These are phyloP conservation scores for Neodiprion pinetum DNA, from an alignment of 1,140 invertebrate species.

Conservation along the genomic window DNA sequence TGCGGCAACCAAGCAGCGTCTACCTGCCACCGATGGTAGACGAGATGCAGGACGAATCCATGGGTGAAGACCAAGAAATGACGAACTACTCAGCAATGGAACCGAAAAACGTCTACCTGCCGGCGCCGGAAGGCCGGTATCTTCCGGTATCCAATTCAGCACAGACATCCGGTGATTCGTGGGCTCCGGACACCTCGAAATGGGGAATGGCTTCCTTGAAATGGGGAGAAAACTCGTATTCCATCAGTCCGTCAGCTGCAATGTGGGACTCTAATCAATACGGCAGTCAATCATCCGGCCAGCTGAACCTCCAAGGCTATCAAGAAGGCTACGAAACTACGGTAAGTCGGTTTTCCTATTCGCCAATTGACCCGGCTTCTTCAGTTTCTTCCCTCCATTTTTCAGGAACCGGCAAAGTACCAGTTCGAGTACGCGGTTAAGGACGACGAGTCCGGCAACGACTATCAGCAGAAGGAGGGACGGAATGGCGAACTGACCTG, in stretches of 20 bases:
- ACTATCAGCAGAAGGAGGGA: background rate
- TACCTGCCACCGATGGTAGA: too few relatives aligned
- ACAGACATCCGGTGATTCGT: background rate
- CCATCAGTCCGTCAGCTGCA: background rate
- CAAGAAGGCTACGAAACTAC: background rate
- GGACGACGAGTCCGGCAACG: background rate
- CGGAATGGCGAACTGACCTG: background rate
- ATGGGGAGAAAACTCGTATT: background rate
- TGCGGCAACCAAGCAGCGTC: too few relatives aligned
- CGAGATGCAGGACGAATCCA: too few relatives aligned
- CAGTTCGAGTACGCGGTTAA: background rate
- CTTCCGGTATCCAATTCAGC: too few relatives aligned
- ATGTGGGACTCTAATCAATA: slow-evolving; percentile 36
- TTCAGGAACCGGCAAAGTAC: background rate
- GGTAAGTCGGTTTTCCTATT: background rate
- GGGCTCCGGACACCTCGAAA: background rate
- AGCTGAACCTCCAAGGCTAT: slow-evolving; percentile 24
- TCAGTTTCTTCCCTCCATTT: too few relatives aligned
- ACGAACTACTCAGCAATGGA: too few relatives aligned
- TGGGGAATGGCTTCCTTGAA: background rate
- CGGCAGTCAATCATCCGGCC: slow-evolving; percentile 43
- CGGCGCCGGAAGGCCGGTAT: too few relatives aligned
- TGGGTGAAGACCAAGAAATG: too few relatives aligned
- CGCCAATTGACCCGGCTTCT: too few relatives aligned
- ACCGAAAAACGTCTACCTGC: too few relatives aligned